These are phyloP conservation scores for Rotaria sp. DNA, from an alignment of 2,888 invertebrate genomes.

Conservation along the genomic window DNA sequence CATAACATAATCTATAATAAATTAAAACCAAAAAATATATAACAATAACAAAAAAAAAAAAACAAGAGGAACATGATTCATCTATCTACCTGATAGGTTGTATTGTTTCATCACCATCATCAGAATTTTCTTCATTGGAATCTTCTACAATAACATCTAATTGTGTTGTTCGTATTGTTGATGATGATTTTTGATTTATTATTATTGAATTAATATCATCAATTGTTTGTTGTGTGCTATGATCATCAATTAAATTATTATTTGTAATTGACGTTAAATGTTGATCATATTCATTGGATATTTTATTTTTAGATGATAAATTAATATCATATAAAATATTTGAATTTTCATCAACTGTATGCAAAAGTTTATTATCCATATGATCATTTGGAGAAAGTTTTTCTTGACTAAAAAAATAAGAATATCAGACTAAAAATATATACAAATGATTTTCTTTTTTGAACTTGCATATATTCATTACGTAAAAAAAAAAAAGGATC, in stretches of 20 bases:
- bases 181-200: not conserved
- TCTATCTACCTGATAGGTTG: not conserved
- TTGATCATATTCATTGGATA: not conserved
- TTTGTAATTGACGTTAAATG: not conserved
- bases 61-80: not conserved
- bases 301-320: not conserved
- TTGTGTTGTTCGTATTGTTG: not conserved
- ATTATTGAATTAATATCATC: not conserved
- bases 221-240: not conserved
- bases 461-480: not conserved
- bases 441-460: no score
- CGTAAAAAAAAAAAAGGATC: not conserved
- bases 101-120: not conserved
- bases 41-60: no score
- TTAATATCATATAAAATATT: not conserved
- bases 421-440: not conserved
- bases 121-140: slow-evolving; percentile 14
- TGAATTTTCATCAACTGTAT: not conserved
- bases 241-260: not conserved
- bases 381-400: not conserved
- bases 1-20: not conserved
- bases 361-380: not conserved
- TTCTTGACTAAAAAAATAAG: not conserved
- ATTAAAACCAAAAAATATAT: no score
- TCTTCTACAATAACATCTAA: slow-evolving; percentile 22